phyloP scores from a whole-genome alignment of 2,888 invertebrate species.

The Drosophila maculinotata region DNA sequence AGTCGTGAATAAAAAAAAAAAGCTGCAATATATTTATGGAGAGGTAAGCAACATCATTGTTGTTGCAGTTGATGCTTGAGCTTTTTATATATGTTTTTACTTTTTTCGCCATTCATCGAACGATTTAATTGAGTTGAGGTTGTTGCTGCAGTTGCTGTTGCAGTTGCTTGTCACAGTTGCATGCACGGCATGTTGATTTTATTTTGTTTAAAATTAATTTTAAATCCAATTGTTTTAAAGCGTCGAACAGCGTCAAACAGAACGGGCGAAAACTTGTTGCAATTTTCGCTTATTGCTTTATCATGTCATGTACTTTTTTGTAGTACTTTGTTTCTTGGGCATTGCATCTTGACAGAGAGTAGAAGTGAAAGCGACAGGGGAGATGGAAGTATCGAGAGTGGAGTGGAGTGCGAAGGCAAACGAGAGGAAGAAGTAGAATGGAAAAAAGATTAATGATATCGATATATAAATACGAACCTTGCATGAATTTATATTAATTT shows the following conservation, averaged over 20 bases:
- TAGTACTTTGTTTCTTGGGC: constrained; percentile 31
- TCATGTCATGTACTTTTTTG: constrained; percentile 52
- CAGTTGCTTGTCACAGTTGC: constrained; percentile 28
- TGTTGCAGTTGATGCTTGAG: constrained; percentile 37
- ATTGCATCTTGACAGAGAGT: constrained; percentile 32
- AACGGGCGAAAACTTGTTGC: constrained; percentile 67
- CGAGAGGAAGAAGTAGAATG: constrained; percentile 6
- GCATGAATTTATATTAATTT: constrained; percentile 51
- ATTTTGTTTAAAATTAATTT: constrained; percentile 68
- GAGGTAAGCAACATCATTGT: constrained; percentile 48
- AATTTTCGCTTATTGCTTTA: constrained; percentile 76
- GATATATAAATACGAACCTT: constrained; percentile 42
- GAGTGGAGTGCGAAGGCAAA: not conserved
- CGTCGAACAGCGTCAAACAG: constrained; percentile 30
- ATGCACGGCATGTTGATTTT: constrained; percentile 50
- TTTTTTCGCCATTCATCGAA: constrained; percentile 50
- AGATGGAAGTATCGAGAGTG: not conserved
- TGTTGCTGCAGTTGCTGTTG: constrained; percentile 28
- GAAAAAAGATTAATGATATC: constrained; percentile 53
- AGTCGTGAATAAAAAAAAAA: constrained; percentile 26
- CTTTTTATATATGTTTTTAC: constrained; percentile 24
- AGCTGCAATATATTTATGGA: constrained; percentile 42
- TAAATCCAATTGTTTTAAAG: constrained; percentile 66
- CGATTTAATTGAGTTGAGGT: constrained; percentile 73
- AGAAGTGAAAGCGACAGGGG: constrained; percentile 1